phyloP scores from a whole-genome alignment of 92 coral and sea anemone genomes.

The Phenganax marumi region DNA sequence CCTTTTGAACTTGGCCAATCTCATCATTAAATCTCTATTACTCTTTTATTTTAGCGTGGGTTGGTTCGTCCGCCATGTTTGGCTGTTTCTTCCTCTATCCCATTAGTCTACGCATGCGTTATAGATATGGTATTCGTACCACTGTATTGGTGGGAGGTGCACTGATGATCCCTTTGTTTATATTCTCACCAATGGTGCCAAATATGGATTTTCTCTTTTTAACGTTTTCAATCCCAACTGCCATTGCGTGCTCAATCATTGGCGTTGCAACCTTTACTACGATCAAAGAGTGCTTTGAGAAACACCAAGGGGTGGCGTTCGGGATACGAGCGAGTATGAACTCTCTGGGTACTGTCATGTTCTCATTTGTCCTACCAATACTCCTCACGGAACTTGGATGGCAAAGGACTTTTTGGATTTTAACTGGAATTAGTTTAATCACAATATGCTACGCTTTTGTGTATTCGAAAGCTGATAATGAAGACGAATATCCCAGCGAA shows the following conservation, averaged over 20 bases:
- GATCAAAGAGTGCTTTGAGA: slow-evolving; percentile 13
- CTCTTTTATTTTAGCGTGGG: slow-evolving; percentile 27
- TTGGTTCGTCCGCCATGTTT: slow-evolving; percentile 41
- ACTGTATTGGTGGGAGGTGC: slow-evolving; percentile 21
- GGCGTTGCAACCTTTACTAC: slow-evolving; percentile 34
- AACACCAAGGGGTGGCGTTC: slow-evolving; percentile 26
- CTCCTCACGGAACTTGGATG: slow-evolving; percentile 51
- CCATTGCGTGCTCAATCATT: slow-evolving; percentile 32
- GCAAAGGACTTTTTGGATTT: slow-evolving; percentile 50
- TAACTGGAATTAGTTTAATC: slow-evolving; percentile 50
- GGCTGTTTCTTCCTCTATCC: slow-evolving; percentile 39
- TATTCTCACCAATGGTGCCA: slow-evolving; percentile 31
- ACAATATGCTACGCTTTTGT: slow-evolving; percentile 31
- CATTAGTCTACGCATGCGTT: slow-evolving; percentile 24
- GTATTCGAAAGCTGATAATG: not conserved
- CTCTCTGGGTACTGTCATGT: slow-evolving; percentile 50
- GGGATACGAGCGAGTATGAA: slow-evolving; percentile 10
- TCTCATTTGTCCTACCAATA: slow-evolving; percentile 48
- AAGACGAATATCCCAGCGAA: slow-evolving; percentile 8
- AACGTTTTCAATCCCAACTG: slow-evolving; percentile 26
- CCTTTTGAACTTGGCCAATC: too few relatives aligned
- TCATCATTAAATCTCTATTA: not conserved
- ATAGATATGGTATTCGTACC: slow-evolving; percentile 25
- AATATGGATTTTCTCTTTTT: slow-evolving; percentile 23
- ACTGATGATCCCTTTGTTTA: slow-evolving; percentile 20